Conservation (phyloP, 1,140 invertebrate genomes). For the Drosophila kepulauana region DNA sequence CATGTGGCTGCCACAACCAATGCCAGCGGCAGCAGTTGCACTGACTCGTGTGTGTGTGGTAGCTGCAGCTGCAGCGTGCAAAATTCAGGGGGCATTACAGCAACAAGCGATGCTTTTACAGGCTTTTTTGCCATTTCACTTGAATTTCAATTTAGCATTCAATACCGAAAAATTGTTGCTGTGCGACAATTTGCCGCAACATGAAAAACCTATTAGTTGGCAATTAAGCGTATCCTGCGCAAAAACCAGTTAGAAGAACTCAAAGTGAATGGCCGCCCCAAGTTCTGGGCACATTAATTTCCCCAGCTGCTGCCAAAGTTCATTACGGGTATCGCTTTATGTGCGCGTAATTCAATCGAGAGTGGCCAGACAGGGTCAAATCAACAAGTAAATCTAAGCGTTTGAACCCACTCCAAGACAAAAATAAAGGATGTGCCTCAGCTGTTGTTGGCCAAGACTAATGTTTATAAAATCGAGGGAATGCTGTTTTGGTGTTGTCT, state of each 20-base stretch:
- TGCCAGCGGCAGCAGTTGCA: conserved; percentile 37
- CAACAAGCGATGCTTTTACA: conserved; percentile 3
- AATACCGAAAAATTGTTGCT: conserved; percentile 8
- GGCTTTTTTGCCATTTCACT: conserved; percentile 1
- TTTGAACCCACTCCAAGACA: not conserved
- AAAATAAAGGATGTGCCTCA: not conserved
- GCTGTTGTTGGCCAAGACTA: conserved; percentile 11
- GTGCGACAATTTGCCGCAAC: conserved; percentile 38
- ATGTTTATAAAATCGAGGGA: conserved; percentile 29
- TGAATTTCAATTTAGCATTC: conserved; percentile 30
- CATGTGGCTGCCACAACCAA: conserved; percentile 6
- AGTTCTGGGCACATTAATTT: conserved; percentile 19
- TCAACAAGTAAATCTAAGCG: conserved; percentile 74
- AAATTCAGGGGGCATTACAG: not conserved
- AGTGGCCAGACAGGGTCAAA: conserved; percentile 39
- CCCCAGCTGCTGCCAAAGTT: conserved; percentile 51
- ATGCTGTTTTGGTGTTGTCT: not conserved
- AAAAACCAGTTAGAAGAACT: not conserved
- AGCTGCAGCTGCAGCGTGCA: conserved; percentile 5
- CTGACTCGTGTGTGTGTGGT: conserved; percentile 1
- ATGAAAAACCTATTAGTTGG: conserved; percentile 57
- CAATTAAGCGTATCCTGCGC: conserved; percentile 55
- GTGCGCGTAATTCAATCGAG: conserved; percentile 65
- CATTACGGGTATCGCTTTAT: conserved; percentile 58
- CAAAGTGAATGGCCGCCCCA: not conserved